Base-by-base conservation (phyloP, 1,140 invertebrate species). In the Micrasema longulum region DNA sequence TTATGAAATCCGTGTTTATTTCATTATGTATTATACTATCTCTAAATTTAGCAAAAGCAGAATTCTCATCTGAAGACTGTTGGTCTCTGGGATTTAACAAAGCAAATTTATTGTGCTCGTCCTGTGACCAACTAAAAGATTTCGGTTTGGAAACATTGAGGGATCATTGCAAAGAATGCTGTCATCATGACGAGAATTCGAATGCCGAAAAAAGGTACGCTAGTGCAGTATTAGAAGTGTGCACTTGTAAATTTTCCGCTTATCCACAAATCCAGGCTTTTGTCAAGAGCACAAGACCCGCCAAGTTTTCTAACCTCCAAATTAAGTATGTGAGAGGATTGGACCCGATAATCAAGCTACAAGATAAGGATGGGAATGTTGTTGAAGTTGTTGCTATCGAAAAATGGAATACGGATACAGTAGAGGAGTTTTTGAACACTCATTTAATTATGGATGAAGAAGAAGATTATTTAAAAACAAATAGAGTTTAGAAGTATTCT, bases 211-310 rank as follows among this genome's bases (percentile, higher is more conserved):
- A 91, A 78, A 89, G 89, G 50, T 97, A 95, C 82, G 91, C 94
- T 10, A 93, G 91, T 83, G 96, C 95, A 12, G 88, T 95, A 52
- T 83, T 98, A 23, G 93, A 96, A 88, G 94, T 97, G 0, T 97
- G 96, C 80, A 95, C 94, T 71, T 98, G 96, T 83, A 97, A 97
- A 87, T 96, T 97, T 86, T 94, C 94, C 70, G 91, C 94, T 38
- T 98, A 95, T 89, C 96, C 96, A 50, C 96, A 98, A 87, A 96
- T 98, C 77, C 93, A 97, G 89, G 96, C 96, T 43, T 98, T 98
- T 80, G 91, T 97, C 47, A 96, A 96, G 82, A 94, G 95, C 84
- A 93, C 97, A 69, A 84, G 90, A 72, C 92, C 94, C 11, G 87
- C 88, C 6, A 93, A 95, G 79, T 97, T 96, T 77, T 92, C 94